These are phyloP conservation scores for Lagopus leucura DNA, from an alignment of 2,113 vertebrate species.

Conservation along the genomic window DNA sequence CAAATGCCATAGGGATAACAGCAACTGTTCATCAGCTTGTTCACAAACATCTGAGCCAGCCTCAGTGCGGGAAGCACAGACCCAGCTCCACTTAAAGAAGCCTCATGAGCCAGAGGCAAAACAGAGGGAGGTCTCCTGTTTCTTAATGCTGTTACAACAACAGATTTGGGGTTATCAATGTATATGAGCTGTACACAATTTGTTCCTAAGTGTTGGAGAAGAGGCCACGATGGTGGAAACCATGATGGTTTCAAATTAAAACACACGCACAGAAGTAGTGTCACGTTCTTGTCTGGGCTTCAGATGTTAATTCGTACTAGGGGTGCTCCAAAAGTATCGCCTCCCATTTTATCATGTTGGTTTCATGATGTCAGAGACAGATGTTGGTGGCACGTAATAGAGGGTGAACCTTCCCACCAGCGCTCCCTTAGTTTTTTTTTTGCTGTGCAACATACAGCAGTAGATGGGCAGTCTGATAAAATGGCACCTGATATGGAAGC, in stretches of 20 bases:
- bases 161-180: background rate
- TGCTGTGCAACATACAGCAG: too few species aligned
- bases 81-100: background rate
- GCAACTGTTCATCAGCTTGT: background rate
- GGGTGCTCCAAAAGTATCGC: too few species aligned
- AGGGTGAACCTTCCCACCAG: too few species aligned
- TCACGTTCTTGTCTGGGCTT: background rate
- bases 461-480: too few species aligned
- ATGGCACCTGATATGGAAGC: too few species aligned
- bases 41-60: background rate
- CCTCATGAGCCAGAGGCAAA: background rate
- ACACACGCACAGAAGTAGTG: background rate
- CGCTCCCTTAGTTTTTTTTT: too few species aligned
- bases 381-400: too few species aligned
- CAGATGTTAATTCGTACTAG: background rate
- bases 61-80: accelerated
- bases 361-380: too few species aligned
- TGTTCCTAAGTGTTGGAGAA: background rate
- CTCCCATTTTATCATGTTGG: too few species aligned
- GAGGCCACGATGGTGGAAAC: background rate
- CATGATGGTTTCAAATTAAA: background rate
- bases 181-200: background rate
- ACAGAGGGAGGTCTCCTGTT: background rate
- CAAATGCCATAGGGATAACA: background rate
- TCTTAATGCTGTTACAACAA: background rate